phyloP scores from a whole-genome alignment of 2,797 vertebrate genomes.

The Darevskia mixta region DNA sequence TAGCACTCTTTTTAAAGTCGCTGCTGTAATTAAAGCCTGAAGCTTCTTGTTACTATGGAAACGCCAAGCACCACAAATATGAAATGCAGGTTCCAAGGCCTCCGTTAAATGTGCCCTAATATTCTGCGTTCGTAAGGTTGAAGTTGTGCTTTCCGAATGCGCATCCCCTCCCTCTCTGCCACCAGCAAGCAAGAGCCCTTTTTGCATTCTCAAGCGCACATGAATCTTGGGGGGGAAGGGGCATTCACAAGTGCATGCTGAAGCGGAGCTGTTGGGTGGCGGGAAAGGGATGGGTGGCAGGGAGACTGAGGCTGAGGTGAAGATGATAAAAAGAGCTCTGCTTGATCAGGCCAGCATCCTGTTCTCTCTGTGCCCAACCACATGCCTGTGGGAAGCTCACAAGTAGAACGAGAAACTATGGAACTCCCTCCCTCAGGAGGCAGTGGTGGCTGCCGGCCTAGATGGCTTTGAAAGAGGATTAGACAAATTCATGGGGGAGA shows the following conservation, averaged over 20 bases:
- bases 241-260: neutral
- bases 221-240: neutral
- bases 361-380: no score
- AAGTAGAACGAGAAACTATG: no score
- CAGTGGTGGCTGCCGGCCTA: no score
- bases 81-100: slow-evolving; percentile 1
- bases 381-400: no score
- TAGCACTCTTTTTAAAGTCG: neutral
- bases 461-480: no score
- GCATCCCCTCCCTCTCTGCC: neutral
- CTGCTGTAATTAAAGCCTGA: slow-evolving; percentile 47
- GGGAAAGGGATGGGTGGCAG: neutral
- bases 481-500: no score
- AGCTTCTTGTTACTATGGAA: slow-evolving; percentile 61
- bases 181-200: neutral
- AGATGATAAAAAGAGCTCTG: no score
- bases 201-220: neutral
- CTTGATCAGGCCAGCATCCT: no score
- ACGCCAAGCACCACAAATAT: slow-evolving; percentile 58
- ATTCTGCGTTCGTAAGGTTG: slow-evolving; percentile 10
- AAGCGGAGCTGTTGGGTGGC: neutral
- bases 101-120: slow-evolving; percentile 32
- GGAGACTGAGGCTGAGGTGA: neutral
- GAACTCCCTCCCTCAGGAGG: no score
- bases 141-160: neutral